phyloP scores from a whole-genome alignment of 2,888 invertebrate genomes.

The Embidobia sp. region DNA sequence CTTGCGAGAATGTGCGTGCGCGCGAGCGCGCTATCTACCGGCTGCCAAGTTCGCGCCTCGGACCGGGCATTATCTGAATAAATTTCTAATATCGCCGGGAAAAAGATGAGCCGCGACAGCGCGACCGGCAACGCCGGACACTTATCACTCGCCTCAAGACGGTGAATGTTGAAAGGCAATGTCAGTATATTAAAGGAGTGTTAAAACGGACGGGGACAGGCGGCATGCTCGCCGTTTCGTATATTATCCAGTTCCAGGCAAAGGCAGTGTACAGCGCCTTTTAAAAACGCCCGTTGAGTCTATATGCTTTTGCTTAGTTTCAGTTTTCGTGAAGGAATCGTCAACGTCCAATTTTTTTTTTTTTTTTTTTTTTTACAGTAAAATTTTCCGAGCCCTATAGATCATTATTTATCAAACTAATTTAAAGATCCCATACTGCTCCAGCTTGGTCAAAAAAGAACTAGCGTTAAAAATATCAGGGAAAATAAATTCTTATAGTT shows the following conservation, averaged over 20 bases:
- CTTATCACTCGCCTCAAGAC: slow-evolving; percentile 62
- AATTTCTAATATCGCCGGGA: slow-evolving; percentile 66
- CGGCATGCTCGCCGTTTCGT: slow-evolving; percentile 56
- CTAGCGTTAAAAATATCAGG: no score
- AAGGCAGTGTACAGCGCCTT: slow-evolving; percentile 51
- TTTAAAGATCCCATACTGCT: no score
- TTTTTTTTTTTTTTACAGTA: no score
- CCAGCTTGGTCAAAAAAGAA: no score
- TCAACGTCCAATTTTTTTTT: no score
- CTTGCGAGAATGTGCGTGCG: slow-evolving; percentile 8
- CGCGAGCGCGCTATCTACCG: slow-evolving; percentile 57
- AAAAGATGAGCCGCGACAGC: slow-evolving; percentile 56
- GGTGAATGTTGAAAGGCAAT: slow-evolving; percentile 61
- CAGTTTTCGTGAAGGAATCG: no score
- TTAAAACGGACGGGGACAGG: slow-evolving; percentile 58
- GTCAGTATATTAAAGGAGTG: slow-evolving; percentile 66
- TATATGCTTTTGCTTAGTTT: not conserved
- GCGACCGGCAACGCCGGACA: slow-evolving; percentile 45
- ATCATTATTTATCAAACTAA: no score
- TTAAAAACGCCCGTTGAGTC: slow-evolving; percentile 39
- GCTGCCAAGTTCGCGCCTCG: slow-evolving; percentile 60
- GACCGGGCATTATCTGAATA: slow-evolving; percentile 62
- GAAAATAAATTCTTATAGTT: no score
- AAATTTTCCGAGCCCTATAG: no score
- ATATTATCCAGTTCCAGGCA: slow-evolving; percentile 53